Conservation (phyloP, 2,113 vertebrate species). For the Chauna torquata region DNA sequence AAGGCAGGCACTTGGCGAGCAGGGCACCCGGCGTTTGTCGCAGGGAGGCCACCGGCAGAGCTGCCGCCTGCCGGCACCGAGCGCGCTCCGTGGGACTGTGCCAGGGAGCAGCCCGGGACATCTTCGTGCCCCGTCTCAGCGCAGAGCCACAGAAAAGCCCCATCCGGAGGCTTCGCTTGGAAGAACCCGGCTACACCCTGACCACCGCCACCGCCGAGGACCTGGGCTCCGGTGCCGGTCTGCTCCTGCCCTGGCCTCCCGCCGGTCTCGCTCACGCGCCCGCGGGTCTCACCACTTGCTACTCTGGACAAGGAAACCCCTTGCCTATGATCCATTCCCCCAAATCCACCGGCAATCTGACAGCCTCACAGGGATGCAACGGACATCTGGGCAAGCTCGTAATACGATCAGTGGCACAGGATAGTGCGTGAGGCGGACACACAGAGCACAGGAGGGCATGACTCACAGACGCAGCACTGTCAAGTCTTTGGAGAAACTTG, state of each 20-base stretch:
- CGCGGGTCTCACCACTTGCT: neutral
- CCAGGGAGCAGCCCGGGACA: neutral
- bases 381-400: slow-evolving; percentile 62
- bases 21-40: neutral
- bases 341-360: slow-evolving; percentile 23
- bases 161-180: neutral
- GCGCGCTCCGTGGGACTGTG: no score
- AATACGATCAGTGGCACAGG: slow-evolving; percentile 66
- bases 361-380: slow-evolving; percentile 54
- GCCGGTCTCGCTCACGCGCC: neutral
- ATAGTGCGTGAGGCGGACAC: slow-evolving; percentile 64
- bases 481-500: slow-evolving; percentile 75
- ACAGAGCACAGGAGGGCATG: slow-evolving; percentile 73
- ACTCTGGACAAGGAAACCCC: neutral
- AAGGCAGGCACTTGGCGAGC: neutral
- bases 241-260: neutral
- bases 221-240: neutral
- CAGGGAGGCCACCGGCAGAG: neutral
- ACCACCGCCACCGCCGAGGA: neutral
- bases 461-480: slow-evolving; percentile 75
- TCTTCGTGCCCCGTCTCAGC: neutral
- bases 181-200: neutral
- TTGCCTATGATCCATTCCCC: slow-evolving; percentile 23
- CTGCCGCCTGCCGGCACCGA: no score
- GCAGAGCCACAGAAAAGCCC: neutral